Evolutionary conservation across 2,797 vertebrate genomes (phyloP), one percentile per base, ranked within the genome.

Genomic region (Enteromius unitaeniatus): DNA sequence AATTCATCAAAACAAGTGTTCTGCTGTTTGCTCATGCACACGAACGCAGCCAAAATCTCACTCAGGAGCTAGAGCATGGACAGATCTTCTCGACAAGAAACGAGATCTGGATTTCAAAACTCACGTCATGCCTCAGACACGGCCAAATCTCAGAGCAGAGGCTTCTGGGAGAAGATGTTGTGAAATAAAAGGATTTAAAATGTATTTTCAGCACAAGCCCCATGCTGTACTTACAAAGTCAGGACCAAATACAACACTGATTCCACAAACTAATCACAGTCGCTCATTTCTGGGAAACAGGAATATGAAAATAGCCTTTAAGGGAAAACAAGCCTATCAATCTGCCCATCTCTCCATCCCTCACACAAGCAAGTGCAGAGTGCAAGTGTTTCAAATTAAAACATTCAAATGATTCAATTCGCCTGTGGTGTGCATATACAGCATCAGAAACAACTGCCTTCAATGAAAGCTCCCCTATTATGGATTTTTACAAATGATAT

Each of bases 11-110:
- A 26, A 14, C 10, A 58, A 62, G 26, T 70, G 26, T 14, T 83
- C 23, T 28, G 17, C 17, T 31, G 62, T 83, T 78, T 78, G 74
- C 62, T 62, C 69, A 83, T 68, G 23, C 17, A 45, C 34, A 23
- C 0, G 13, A 47, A 62, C 28, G 3, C 26, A 78, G 82, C 82
- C 82, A 84, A 84, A 70, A 70, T 37, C 13, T 83, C 65, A 58
- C 51, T 83, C 74, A 70, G 65, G 51, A 34, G 14, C 51, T 78
- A 26, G 64, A 47, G 51, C 64, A 55, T 0, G 3, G 23, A 47
- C 51, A 60, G 49, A 70, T 31, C 42, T n/a, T 31, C n/a, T 53
- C 77, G 42, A 77, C 31, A 45, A 60, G n/a, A 82, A 49, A 47
- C 28, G 60, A 67, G 42, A 74, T 51, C 13, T 1, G 3, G 0